A percentile compares a stretch with the other conserved stretches of the same genome.
phyloP scores from a whole-genome alignment of 2,888 invertebrate genomes.

The Drosophila testacea region DNA sequence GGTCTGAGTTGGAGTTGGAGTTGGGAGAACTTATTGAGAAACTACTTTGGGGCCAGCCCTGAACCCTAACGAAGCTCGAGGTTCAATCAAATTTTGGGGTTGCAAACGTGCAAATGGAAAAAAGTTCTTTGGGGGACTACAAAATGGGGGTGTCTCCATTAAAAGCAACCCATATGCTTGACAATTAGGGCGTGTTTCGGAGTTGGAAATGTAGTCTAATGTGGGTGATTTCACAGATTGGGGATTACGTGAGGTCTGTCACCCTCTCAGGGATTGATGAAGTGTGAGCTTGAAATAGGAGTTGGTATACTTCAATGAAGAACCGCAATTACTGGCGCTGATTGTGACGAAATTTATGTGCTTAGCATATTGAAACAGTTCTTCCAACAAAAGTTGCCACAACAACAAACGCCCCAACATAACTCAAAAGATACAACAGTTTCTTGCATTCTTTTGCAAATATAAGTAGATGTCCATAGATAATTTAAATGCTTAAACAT shows the following conservation, averaged over 20 bases:
- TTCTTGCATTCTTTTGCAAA: conserved; percentile 5
- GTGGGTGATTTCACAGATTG: conserved; percentile 49
- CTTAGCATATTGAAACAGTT: conserved; percentile 39
- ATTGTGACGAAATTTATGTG: conserved; percentile 45
- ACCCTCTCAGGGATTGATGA: conserved; percentile 3
- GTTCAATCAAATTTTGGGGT: conserved; percentile 8
- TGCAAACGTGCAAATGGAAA: conserved; percentile 36
- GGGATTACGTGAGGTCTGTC: conserved; percentile 45
- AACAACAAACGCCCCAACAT: conserved; percentile 2
- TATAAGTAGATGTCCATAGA: conserved; percentile 17
- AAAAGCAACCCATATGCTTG: background rate
- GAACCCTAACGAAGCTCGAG: conserved; percentile 10
- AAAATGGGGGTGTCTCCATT: conserved; percentile 1
- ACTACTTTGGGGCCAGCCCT: conserved; percentile 35
- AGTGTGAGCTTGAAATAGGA: background rate
- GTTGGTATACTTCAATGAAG: conserved; percentile 12
- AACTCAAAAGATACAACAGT: conserved; percentile 5
- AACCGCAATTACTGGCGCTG: conserved; percentile 26
- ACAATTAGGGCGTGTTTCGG: conserved; percentile 35
- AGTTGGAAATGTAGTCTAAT: conserved; percentile 16
- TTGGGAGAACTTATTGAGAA: conserved; percentile 50
- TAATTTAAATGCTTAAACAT: conserved; percentile 64
- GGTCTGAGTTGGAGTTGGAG: conserved; percentile 31
- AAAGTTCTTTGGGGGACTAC: conserved; percentile 22
- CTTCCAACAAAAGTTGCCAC: background rate